Evolutionary conservation across 2,888 invertebrate genomes (phyloP).

Genomic region (Gryllus longicercus): DNA sequence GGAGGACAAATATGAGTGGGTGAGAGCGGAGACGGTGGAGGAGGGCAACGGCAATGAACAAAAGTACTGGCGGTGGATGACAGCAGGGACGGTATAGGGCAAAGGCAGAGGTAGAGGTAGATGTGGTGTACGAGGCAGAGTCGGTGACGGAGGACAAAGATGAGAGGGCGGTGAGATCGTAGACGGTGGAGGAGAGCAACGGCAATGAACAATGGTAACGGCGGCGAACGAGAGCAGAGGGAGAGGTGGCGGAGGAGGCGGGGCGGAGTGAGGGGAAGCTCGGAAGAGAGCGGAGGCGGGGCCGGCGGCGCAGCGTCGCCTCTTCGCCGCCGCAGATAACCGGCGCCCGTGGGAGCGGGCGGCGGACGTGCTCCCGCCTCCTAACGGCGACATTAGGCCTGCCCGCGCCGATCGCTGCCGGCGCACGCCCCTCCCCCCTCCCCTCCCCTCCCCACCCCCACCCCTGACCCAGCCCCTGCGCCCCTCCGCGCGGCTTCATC

Average conservation of each 20-base stretch:
- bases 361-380: background rate
- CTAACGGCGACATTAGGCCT: conserved; percentile 5
- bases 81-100: too few species aligned
- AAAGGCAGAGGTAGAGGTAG: too few species aligned
- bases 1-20: too few species aligned
- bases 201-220: too few species aligned
- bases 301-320: background rate
- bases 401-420: background rate
- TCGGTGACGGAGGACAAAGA: too few species aligned
- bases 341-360: background rate
- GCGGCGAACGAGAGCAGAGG: background rate
- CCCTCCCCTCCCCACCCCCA: background rate
- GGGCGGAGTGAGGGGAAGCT: background rate
- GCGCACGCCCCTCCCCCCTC: background rate
- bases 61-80: too few species aligned
- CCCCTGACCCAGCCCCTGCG: background rate
- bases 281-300: background rate
- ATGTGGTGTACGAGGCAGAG: background rate
- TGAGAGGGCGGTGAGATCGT: too few species aligned
- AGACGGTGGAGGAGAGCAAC: too few species aligned
- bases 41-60: too few species aligned
- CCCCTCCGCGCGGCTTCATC: too few species aligned
- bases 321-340: background rate
- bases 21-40: background rate
- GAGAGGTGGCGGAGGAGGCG: background rate